These are phyloP conservation scores for Sus cebifrons DNA, from an alignment of 2,797 vertebrate genomes.

Conservation along the genomic window DNA sequence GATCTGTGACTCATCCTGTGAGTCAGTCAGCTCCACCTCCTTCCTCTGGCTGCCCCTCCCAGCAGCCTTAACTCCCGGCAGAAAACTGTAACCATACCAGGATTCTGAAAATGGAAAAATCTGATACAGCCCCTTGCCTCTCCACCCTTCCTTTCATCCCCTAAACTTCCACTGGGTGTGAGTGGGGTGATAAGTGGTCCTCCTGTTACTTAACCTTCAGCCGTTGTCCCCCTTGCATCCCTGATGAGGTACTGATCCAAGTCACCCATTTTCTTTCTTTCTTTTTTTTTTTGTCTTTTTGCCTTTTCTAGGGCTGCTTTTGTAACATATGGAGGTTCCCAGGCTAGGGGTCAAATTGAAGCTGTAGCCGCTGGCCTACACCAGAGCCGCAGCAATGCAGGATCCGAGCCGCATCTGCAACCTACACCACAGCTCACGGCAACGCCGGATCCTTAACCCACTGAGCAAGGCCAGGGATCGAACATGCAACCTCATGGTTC, in stretches of 20 bases:
- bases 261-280: background rate
- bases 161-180: background rate
- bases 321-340: no score
- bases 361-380: no score
- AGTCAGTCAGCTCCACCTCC: conserved; percentile 77
- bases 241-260: conserved; percentile 32
- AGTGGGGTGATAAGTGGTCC: background rate
- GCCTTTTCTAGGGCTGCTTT: no score
- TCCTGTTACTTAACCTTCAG: background rate
- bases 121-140: conserved; percentile 32
- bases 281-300: no score
- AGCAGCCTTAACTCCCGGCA: conserved; percentile 68
- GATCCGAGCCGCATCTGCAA: no score
- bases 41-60: conserved; percentile 72
- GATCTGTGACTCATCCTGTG: conserved; percentile 80
- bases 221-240: conserved; percentile 1
- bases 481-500: no score
- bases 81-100: conserved; percentile 60
- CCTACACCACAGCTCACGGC: no score
- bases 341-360: no score
- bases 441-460: no score
- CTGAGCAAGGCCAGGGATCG: no score
- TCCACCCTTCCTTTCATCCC: conserved; percentile 6
- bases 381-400: no score
- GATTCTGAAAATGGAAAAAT: conserved; percentile 81